Conservation (phyloP, 2,113 vertebrate genomes). For the Larimichthys polyactis region DNA sequence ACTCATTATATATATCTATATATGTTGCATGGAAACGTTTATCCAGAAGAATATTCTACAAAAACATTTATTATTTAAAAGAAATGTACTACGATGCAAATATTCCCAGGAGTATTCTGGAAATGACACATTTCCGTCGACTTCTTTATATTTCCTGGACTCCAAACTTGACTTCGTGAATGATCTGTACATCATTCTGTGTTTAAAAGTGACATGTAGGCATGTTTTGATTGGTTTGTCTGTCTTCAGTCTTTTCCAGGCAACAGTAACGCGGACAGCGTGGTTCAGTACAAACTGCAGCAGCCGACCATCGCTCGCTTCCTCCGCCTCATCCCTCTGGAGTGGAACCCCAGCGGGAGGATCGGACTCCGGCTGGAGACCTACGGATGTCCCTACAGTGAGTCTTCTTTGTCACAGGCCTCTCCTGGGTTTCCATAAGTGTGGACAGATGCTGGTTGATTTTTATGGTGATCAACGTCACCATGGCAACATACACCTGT, state of each 20-base stretch:
- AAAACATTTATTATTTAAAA: not conserved
- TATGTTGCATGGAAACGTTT: not conserved
- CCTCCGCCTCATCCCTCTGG: conserved; percentile 75
- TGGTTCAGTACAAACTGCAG: conserved; percentile 78
- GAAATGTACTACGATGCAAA: not conserved
- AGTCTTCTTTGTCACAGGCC: not conserved
- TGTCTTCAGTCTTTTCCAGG: conserved; percentile 66
- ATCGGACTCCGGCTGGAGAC: conserved; percentile 77
- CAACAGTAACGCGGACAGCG: conserved; percentile 73
- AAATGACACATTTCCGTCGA: too few relatives aligned
- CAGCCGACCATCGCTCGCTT: conserved; percentile 70
- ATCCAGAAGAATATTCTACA: not conserved
- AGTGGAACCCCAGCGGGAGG: conserved; percentile 74
- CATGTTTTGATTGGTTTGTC: not conserved
- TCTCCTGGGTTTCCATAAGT: not conserved
- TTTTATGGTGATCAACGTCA: not conserved
- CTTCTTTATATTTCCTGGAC: not conserved
- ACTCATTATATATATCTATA: not conserved
- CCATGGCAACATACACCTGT: too few relatives aligned
- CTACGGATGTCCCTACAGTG: conserved; percentile 73
- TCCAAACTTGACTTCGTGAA: not conserved
- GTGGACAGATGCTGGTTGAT: not conserved
- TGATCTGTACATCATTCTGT: too few relatives aligned
- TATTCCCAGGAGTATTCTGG: not conserved
- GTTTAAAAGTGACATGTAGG: conserved; percentile 40